Base-by-base conservation (phyloP, 2,113 vertebrate genomes). In the Calyptommatus sinebrachiatus region DNA sequence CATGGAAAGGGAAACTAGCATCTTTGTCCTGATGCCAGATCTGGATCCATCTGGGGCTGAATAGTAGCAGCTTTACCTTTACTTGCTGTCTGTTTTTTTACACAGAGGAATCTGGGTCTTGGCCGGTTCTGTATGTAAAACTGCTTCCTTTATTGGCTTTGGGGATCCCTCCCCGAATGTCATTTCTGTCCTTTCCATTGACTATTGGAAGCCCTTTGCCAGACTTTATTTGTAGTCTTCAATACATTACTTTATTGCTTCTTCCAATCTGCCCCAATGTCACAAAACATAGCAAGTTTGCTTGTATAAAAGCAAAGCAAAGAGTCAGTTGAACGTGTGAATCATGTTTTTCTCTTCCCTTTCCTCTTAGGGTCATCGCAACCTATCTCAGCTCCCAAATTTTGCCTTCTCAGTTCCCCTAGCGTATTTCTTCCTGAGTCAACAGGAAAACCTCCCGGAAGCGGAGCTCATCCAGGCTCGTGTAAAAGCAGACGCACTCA, bases 361-460 rank as follows among this genome's bases (percentile, higher is more conserved):
- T 72, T 24, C 85, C 84, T 80, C 85, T 77, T 83, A 99, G 98
- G 94, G 93, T 71, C 97, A 97, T 91, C 96, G 96, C 85, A 99
- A 99, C 92, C 90, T 99, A 78, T 98, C 97, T 75, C 98, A 98
- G 95, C 96, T 99, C 87, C 98, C 98, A 71, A 99, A 99, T 90
- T 99, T 99, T 85, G 96, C 97, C 73, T 98, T 97, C 91, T 99
- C 98, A 0, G 94, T 97, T 71, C 96, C 97, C 0, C 92, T 99
- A 91, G 96, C 96, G 1, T 94, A 96, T 87, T 98, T 97, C 88
- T 94, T 97, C 73, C 92, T 97, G 85, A 98, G 98, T 91, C 97
- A 97, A 91, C 96, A 97, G 83, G 96, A 98, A 12, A 96, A 96
- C 74, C 67, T 95, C n/a, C 84, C 93, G 0, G 92, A 94, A 41